A percentile compares a stretch with the other conserved stretches of the same genome.
Evolutionary conservation across 2,797 vertebrate species (phyloP).

Genomic region (Pangasius macronema): DNA sequence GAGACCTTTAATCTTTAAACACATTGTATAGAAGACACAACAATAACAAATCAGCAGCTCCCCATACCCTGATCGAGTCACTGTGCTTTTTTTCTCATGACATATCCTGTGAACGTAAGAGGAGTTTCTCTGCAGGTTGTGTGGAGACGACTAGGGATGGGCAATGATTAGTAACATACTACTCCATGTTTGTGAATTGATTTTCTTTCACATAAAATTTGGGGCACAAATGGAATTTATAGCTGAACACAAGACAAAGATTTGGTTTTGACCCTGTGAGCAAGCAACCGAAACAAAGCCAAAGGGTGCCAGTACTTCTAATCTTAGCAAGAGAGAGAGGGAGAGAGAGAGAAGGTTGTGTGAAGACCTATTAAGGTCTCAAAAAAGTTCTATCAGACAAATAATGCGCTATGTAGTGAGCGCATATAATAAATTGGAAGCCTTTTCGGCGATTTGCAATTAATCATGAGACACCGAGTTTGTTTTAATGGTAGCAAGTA

Average conservation of each 20-base stretch:
- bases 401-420: background rate
- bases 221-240: background rate
- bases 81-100: background rate
- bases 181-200: background rate
- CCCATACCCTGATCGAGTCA: background rate
- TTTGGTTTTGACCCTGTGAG: background rate
- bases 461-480: background rate
- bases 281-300: background rate
- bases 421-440: background rate
- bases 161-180: background rate
- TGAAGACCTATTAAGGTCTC: background rate
- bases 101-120: background rate
- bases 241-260: background rate
- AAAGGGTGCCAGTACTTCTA: background rate
- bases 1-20: background rate
- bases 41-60: background rate
- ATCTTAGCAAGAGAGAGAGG: background rate
- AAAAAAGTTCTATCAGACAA: background rate
- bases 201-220: background rate
- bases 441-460: background rate
- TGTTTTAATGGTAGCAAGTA: background rate
- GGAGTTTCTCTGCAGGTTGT: background rate
- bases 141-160: background rate
- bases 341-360: background rate
- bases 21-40: background rate